Evolutionary conservation across 2,113 vertebrate genomes (phyloP), one percentile per base, ranked within the genome.

Genomic region (Cynoglossus semilaevis): DNA sequence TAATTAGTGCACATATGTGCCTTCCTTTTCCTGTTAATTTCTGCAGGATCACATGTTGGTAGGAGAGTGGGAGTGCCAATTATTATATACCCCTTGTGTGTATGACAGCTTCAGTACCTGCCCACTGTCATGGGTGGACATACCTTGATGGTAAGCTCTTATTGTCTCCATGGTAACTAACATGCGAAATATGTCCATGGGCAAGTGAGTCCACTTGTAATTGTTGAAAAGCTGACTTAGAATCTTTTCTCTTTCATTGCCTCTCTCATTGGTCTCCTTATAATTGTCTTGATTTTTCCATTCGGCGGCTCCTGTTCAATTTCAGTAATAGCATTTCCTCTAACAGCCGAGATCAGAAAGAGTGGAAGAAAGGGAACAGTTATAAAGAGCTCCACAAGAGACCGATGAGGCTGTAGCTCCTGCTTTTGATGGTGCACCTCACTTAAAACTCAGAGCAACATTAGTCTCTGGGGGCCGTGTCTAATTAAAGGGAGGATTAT

Each of bases 101-200:
- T 54, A 66, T 29, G 22, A 29, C 22, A 29, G 59, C 51, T 52
- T 70, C 38, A 36, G 9, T 53, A 53, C 60, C 67, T 66, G 44
- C 15, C 22, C 17, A 19, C 29, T 35, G 40, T 68, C 51, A 43
- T 67, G 38, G 36, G 43, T 51, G 63, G 58, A 72, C 45, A n/a
- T n/a, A 42, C 29, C 47, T 40, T 63, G 55, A 29, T 67, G 22
- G 3, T 29, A 38, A 17, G 54, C 54, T 17, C 47, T 51, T 67
- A 73, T 62, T 46, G 57, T 76, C 57, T 15, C 79, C 59, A 76
- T 76, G 76, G 74, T 70, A 77, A 76, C 81, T 29, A 29, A 48
- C 42, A 55, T 34, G 52, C 2, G 49, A 1, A 19, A 62, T 67
- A 18, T 63, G 16, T 57, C 13, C 51, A 48, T 35, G 19, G 1